Conservation (phyloP, 2,797 vertebrate species). For the Cetoscarus ocellatus region DNA sequence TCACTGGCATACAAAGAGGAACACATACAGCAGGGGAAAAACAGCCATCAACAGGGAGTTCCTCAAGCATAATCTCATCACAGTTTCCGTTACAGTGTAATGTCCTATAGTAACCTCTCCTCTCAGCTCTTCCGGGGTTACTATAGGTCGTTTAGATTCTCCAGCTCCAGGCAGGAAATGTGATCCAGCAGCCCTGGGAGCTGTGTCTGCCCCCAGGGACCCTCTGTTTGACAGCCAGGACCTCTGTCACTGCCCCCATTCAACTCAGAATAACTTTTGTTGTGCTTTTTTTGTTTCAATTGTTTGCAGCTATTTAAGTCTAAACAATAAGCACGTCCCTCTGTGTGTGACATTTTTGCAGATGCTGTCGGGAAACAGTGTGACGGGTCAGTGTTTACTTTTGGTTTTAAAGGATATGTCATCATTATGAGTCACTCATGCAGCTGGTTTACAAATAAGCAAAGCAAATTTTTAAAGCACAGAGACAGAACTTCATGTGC, state of each 20-base stretch:
- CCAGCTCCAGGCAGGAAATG: slow-evolving; percentile 12
- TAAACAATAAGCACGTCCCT: slow-evolving; percentile 48
- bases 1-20: not conserved
- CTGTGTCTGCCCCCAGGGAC: slow-evolving; percentile 51
- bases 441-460: not conserved
- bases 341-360: slow-evolving; percentile 40
- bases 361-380: slow-evolving; percentile 38
- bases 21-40: not conserved
- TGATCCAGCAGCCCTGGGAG: slow-evolving; percentile 66
- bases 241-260: slow-evolving; percentile 66
- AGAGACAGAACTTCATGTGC: not conserved
- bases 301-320: slow-evolving; percentile 53
- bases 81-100: slow-evolving; percentile 49
- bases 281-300: slow-evolving; percentile 42
- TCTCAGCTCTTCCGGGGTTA: slow-evolving; percentile 84
- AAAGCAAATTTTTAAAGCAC: not conserved
- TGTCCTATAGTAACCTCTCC: slow-evolving; percentile 92
- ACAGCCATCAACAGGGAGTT: slow-evolving; percentile 5
- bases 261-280: slow-evolving; percentile 66
- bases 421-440: not conserved
- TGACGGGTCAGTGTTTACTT: not conserved
- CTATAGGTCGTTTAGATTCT: slow-evolving; percentile 85
- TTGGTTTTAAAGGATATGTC: not conserved
- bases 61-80: slow-evolving; percentile 38
- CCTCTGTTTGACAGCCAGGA: slow-evolving; percentile 51